Conservation (phyloP, 23 tunicate genomes). For the Halocynthia aurantium region DNA sequence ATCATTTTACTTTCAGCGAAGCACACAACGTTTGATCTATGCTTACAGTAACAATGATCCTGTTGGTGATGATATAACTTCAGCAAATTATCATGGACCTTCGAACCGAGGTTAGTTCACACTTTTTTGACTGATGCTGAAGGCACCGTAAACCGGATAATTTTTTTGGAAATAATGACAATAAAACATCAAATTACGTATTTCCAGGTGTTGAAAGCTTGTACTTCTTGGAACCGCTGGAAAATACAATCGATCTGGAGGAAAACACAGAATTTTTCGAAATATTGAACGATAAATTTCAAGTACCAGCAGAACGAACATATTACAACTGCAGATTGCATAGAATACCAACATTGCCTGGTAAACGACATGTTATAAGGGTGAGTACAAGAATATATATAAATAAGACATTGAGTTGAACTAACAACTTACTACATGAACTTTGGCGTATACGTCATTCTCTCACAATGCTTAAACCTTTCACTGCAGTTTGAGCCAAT, state of each 20-base stretch:
- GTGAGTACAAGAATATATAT: not conserved
- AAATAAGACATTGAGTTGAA: no score
- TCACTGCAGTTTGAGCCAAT: conserved; percentile 46
- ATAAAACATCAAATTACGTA: no score
- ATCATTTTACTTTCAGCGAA: not conserved
- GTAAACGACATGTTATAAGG: conserved; percentile 46
- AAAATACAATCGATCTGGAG: conserved; percentile 6
- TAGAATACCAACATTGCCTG: conserved; percentile 25
- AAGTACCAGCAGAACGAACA: conserved; percentile 33
- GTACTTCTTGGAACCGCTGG: conserved; percentile 6
- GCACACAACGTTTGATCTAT: not conserved
- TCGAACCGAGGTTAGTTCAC: not conserved
- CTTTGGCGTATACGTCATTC: no score
- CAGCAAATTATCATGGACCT: not conserved
- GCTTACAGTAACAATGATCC: conserved; percentile 13
- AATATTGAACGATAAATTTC: conserved; percentile 26
- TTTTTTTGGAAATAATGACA: no score
- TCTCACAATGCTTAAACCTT: not conserved
- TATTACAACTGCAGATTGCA: conserved; percentile 51
- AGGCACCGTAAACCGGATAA: no score
- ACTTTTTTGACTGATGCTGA: not conserved
- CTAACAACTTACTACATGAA: no score
- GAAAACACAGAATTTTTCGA: not conserved
- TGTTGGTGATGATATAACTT: conserved; percentile 3
- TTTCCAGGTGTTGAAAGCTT: not conserved